Base-by-base conservation (phyloP, 2,888 invertebrate species). In the Scaptomyza polygonia region DNA sequence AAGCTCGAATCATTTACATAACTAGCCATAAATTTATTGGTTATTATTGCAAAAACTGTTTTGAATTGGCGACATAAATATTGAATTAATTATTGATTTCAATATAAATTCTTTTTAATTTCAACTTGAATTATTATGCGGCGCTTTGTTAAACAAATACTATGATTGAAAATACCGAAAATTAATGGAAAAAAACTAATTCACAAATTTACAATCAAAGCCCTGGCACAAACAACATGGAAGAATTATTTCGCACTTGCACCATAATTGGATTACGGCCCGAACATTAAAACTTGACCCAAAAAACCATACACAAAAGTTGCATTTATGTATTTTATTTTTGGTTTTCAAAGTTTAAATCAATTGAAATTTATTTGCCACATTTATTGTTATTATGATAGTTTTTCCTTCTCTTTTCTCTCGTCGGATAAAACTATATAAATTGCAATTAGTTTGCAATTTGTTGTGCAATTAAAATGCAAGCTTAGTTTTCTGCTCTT, bases 341-440 rank as follows among this genome's bases (percentile, higher is more conserved):
- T 4, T 3, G 1, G 5, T 27, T 32, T 48, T 32, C 34, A 6
- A 30, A 47, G 40, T 47, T 47, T n/a, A 39, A 55, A 49, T 59
- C 77, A 57, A 72, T 72, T 68, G 52, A 53, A 64, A 72, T 72
- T 63, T 67, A 62, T 69, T 70, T 45, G 30, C 48, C 49, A 54
- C 54, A 54, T 62, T 54, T 62, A 68, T 74, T 52, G 43, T 39
- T 39, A 32, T 18, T 34, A 39, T 27, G 25, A 25, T 11, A 30
- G 18, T 27, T 21, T 56, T 21, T 34, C 11, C 53, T 21, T 34
- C 11, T 16, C 14, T n/a, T 25, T 29, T n/a, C n/a, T n/a, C n/a
- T n/a, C n/a, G n/a, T n/a, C n/a, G n/a, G 36, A 66, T 63, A 67
- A 56, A 58, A 69, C 64, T 81, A 67, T 63, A 63, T 81, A 69